phyloP scores from a whole-genome alignment of 1,140 invertebrate species.

The Meloidogyne chitwoodi region DNA sequence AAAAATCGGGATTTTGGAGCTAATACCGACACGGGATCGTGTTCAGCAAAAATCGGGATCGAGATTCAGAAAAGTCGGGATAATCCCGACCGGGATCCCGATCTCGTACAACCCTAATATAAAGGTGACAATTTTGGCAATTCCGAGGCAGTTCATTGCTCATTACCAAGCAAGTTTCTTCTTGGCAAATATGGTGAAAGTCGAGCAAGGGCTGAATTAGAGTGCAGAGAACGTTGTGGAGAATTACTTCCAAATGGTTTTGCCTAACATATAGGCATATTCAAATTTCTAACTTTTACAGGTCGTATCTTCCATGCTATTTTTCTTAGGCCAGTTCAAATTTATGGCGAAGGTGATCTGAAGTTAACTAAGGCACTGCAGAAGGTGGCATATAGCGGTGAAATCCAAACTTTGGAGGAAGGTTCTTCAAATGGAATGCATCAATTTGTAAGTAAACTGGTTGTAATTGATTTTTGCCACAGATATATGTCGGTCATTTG shows the following conservation, averaged over 20 bases:
- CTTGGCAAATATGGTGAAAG: conserved; percentile 42
- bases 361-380: conserved; percentile 23
- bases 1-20: too few species aligned
- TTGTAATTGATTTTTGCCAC: background rate
- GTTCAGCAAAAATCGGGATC: too few species aligned
- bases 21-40: too few species aligned
- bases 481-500: conserved; percentile 42
- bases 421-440: conserved; percentile 34
- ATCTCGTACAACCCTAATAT: too few species aligned
- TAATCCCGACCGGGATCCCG: too few species aligned
- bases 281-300: background rate
- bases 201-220: conserved; percentile 22
- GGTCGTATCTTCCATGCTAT: conserved; percentile 27
- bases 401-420: conserved; percentile 6
- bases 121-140: conserved; percentile 40
- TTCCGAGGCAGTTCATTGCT: conserved; percentile 32
- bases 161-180: conserved; percentile 28
- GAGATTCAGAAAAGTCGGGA: too few species aligned
- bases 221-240: conserved; percentile 18
- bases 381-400: conserved; percentile 24
- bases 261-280: background rate
- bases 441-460: conserved; percentile 36
- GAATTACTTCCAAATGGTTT: conserved; percentile 27
- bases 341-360: conserved; percentile 35
- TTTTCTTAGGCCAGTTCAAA: conserved; percentile 38